Percentiles rank a stretch among this genome's conserved stretches.
Evolutionary conservation across 1,140 invertebrate species (phyloP).

Genomic region (Vanessa atalanta): DNA sequence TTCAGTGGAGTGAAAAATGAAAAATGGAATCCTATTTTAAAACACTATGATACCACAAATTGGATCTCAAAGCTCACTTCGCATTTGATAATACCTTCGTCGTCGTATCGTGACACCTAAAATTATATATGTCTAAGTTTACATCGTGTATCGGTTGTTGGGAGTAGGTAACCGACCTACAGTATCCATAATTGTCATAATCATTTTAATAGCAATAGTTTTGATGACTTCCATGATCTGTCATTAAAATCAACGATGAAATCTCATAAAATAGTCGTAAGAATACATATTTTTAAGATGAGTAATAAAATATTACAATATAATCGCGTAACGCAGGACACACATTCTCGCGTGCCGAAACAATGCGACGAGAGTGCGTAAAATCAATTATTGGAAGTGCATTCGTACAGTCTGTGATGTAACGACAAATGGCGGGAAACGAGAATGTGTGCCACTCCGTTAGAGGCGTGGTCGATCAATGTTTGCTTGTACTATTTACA

Average conservation of each 20-base stretch:
- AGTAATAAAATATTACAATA: not conserved
- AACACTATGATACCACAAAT: too few species aligned
- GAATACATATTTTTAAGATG: not conserved
- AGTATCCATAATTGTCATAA: too few species aligned
- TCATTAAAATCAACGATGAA: not conserved
- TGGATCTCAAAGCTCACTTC: too few species aligned
- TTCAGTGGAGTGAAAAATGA: too few species aligned
- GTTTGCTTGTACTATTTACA: not conserved
- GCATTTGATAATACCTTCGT: too few species aligned
- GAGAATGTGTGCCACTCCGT: not conserved
- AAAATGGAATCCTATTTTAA: too few species aligned
- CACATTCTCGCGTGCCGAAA: not conserved
- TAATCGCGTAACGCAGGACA: conserved; percentile 1
- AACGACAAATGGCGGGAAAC: not conserved
- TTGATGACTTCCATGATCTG: not conserved
- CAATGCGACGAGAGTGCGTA: conserved; percentile 3
- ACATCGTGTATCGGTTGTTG: too few species aligned
- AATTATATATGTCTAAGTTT: too few species aligned
- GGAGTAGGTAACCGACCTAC: too few species aligned
- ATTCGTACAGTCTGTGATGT: not conserved
- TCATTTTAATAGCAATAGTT: too few species aligned
- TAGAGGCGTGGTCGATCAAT: not conserved
- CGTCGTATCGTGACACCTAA: too few species aligned
- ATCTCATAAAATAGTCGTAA: conserved; percentile 2
- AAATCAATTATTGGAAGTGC: conserved; percentile 7